These are phyloP conservation scores for Mythimna pallens DNA, from an alignment of 2,888 invertebrate species.

Conservation along the genomic window DNA sequence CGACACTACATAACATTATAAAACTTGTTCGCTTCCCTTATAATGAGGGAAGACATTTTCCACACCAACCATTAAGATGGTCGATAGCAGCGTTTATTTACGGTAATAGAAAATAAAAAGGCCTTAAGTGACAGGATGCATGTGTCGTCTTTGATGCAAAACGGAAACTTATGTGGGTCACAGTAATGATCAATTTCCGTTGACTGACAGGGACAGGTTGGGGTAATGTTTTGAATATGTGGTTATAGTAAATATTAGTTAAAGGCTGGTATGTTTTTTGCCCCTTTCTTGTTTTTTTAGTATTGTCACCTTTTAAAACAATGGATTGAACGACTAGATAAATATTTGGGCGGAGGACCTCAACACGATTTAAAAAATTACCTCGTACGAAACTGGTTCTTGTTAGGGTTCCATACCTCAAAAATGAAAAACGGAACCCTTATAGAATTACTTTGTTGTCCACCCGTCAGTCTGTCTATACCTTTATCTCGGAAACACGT, in stretches of 20 bases:
- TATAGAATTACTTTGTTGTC: no score
- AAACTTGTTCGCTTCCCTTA: not conserved
- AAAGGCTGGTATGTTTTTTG: not conserved
- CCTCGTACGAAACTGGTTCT: no score
- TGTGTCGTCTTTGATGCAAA: conserved; percentile 18
- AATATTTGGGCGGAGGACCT: not conserved
- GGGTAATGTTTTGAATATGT: not conserved
- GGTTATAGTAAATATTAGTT: not conserved
- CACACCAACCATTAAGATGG: conserved; percentile 13
- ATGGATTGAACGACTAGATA: not conserved
- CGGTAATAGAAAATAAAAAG: conserved; percentile 19
- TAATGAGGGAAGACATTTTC: conserved; percentile 10
- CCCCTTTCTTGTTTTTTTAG: not conserved
- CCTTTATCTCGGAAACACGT: no score
- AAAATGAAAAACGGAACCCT: no score
- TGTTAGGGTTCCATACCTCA: no score
- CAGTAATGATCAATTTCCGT: conserved; percentile 47
- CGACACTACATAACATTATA: not conserved
- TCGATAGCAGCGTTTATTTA: conserved; percentile 20
- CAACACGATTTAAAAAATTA: no score
- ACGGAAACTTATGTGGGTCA: conserved; percentile 31
- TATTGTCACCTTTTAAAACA: not conserved
- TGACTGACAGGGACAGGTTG: not conserved
- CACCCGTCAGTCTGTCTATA: no score
- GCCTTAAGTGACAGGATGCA: conserved; percentile 11